Evolutionary conservation across 2,113 vertebrate species (phyloP).

Genomic region (Mesoclemmys tuberculata): DNA sequence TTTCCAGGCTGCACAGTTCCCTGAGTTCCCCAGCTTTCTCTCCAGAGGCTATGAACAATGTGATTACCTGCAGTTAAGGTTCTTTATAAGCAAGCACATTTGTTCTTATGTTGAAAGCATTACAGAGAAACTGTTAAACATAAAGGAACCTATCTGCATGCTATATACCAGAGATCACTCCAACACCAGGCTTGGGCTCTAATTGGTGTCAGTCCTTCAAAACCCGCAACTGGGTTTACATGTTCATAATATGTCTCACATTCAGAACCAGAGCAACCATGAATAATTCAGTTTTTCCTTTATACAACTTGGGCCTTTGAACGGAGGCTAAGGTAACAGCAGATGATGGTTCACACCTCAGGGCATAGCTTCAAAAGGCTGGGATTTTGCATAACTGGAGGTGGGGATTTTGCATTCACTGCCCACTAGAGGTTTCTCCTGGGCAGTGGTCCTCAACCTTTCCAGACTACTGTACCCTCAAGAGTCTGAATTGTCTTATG

Average conservation of each 20-base stretch:
- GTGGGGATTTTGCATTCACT: background rate
- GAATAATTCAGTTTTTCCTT: background rate
- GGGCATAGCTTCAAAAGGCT: background rate
- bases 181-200: background rate
- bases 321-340: background rate
- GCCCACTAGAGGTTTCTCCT: background rate
- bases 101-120: background rate
- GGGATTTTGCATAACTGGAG: background rate
- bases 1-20: background rate
- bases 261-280: background rate
- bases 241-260: background rate
- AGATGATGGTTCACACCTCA: too few relatives aligned
- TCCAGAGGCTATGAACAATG: background rate
- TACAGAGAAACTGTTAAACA: background rate
- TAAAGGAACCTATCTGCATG: background rate
- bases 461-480: too few relatives aligned
- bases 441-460: too few relatives aligned
- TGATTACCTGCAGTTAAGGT: background rate
- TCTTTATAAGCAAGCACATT: background rate
- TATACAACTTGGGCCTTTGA: background rate
- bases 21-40: background rate
- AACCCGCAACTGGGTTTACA: background rate
- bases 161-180: background rate
- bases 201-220: background rate
- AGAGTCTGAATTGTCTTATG: too few relatives aligned